Evolutionary conservation across 2,888 invertebrate genomes (phyloP).

Genomic region (Andrena fulva): DNA sequence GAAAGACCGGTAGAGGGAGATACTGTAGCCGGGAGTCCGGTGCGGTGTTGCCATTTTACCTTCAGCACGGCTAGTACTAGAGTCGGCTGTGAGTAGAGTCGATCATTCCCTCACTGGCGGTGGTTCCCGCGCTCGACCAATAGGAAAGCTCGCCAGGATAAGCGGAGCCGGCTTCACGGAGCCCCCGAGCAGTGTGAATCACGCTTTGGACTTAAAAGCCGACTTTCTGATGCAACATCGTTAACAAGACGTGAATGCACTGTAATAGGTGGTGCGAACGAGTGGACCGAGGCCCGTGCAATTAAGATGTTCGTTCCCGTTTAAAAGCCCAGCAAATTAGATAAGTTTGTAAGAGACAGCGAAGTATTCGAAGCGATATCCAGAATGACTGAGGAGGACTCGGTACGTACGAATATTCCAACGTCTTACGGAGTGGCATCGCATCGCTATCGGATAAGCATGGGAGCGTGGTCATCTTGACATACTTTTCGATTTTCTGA

Average conservation of each 20-base stretch:
- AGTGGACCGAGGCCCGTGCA: slow-evolving; percentile 28
- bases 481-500: slow-evolving; percentile 49
- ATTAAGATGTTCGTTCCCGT: slow-evolving; percentile 40
- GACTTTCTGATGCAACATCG: slow-evolving; percentile 70
- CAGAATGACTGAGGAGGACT: slow-evolving; percentile 86
- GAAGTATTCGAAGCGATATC: slow-evolving; percentile 19
- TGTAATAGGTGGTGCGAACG: slow-evolving; percentile 38
- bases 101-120: not conserved
- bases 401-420: slow-evolving; percentile 80
- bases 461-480: slow-evolving; percentile 57
- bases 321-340: slow-evolving; percentile 30
- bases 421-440: slow-evolving; percentile 1
- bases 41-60: too few species aligned
- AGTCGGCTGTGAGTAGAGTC: too few species aligned
- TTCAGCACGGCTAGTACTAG: too few species aligned
- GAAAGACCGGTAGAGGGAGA: too few species aligned
- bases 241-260: slow-evolving; percentile 57
- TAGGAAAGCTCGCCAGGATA: slow-evolving; percentile 1
- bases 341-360: slow-evolving; percentile 18
- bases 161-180: not conserved
- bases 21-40: too few species aligned
- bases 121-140: slow-evolving; percentile 16
- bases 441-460: slow-evolving; percentile 25
- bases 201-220: slow-evolving; percentile 48
- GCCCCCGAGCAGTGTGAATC: slow-evolving; percentile 33